Evolutionary conservation across 2,888 invertebrate species (phyloP), one percentile per base, ranked within the genome.

Genomic region (Dicyrtoma fusca): DNA sequence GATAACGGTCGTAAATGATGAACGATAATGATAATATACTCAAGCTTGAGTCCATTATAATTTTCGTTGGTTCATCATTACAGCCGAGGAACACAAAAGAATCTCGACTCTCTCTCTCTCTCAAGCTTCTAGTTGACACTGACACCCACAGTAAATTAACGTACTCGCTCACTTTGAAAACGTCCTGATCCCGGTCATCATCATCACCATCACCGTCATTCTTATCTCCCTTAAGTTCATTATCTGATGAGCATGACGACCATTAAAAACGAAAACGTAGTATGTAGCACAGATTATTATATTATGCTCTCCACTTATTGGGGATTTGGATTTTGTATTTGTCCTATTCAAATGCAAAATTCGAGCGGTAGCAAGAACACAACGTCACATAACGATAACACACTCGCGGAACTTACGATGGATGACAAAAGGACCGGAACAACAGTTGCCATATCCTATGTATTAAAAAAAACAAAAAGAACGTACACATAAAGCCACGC

Each of bases 191-290:
- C 21, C 17, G 26, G 55, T 66, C 53, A 66, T 66, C 66, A 44
- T 42, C 42, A 42, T 65, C 47, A 53, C 53, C 19, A 53, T 17
- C 10, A 61, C n/a, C 19, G 19, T 61, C 19, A 66, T 53, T 55
- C 55, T 66, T 42, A 55, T 17, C 47, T 34, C 8, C 8, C 3
- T 34, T 34, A 34, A 45, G 45, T 45, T 66, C 51, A 65, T 65
- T 51, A 65, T 65, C 51, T 65, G 25, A 25, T 55, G 66, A 55
- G 66, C 66, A 66, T 66, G 66, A 66, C 34, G 66, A 26, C 34
- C 66, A 66, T 66, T 66, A 66, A 21, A 63, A 63, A 34, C 34
- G 34, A 34, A 34, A 34, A 34, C 8, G 34, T 34, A 34, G 34
- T 34, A 34, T 34, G 34, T 8, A 34, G 34, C n/a, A n/a, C n/a